These are phyloP conservation scores for Eueides isabella DNA, from an alignment of 1,140 invertebrate genomes.

Conservation along the genomic window DNA sequence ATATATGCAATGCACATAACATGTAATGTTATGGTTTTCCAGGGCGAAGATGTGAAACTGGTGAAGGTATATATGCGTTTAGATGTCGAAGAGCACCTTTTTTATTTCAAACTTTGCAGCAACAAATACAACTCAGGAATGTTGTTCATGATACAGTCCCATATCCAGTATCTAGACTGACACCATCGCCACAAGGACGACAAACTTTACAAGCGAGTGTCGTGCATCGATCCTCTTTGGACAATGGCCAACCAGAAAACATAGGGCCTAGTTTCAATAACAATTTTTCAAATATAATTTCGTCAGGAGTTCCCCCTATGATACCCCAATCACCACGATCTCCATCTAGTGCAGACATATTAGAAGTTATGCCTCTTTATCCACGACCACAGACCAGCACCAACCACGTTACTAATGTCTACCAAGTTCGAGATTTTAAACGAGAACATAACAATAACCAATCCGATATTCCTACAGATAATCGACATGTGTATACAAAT, in stretches of 20 bases:
- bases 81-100: constrained; percentile 93
- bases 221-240: constrained; percentile 71
- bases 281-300: constrained; percentile 51
- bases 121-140: constrained; percentile 88
- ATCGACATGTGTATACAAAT: constrained; percentile 71
- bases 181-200: constrained; percentile 66
- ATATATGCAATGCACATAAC: too few species aligned
- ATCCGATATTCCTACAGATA: constrained; percentile 57
- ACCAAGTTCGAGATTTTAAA: constrained; percentile 77
- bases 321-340: constrained; percentile 78
- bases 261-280: constrained; percentile 46
- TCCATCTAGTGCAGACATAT: constrained; percentile 80
- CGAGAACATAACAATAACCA: constrained; percentile 81
- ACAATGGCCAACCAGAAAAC: constrained; percentile 65
- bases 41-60: constrained; percentile 94
- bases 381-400: constrained; percentile 61
- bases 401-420: constrained; percentile 79
- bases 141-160: constrained; percentile 83
- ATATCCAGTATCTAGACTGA: constrained; percentile 78
- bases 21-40: constrained; percentile 38
- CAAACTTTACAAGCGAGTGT: constrained; percentile 75
- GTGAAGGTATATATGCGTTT: constrained; percentile 96
- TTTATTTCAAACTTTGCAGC: constrained; percentile 95
- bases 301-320: constrained; percentile 52
- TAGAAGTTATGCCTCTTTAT: constrained; percentile 80